Evolutionary conservation across 2,113 vertebrate genomes (phyloP), one percentile per base, ranked within the genome.

Genomic region (Heliornis fulica): DNA sequence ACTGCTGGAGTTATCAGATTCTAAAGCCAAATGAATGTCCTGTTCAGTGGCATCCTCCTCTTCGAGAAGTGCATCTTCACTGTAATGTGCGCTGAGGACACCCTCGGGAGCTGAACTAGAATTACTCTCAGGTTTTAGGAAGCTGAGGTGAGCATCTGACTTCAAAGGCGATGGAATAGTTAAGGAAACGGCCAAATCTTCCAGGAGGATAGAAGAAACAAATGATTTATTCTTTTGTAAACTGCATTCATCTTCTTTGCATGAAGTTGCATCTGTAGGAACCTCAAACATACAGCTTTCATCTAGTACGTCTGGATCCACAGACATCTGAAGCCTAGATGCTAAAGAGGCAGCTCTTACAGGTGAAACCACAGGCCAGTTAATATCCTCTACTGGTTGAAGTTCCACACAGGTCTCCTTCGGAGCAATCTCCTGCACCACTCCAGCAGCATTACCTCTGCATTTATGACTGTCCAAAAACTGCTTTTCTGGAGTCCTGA

Each of bases 141-240:
- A 99, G 97, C 99, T 99, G 69, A 99, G 98, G 91, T 99, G 99
- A 93, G 98, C 98, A 96, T 99, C 99, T 6, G 99, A 99, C 95
- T 99, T 99, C 60, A 99, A 97, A 54, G 99, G 99, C 2, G 99
- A 99, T 4, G 99, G 99, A 61, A 99, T 98, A 17, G 99, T 99
- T 82, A 99, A 98, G 29, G 99, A 99, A 38, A 99, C 99, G 0
- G 99, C 99, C 91, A 99, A 97, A 95, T 99, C 99, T 97, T 99
- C 99, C 45, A 99, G 93, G 31, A 99, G 97, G 80, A 99, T 98
- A 36, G 99, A 99, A 90, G 98, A 99, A 12, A 99, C 74, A 70
- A 89, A 94, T 0, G 98, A 93, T 69, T 98, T 98, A 38, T 91
- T 98, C 40, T 98, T 98, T 56, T 97, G 96, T 51, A 95, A 96